Evolutionary conservation across 2,113 vertebrate genomes (phyloP).

Genomic region (Chlamydotis undulata): DNA sequence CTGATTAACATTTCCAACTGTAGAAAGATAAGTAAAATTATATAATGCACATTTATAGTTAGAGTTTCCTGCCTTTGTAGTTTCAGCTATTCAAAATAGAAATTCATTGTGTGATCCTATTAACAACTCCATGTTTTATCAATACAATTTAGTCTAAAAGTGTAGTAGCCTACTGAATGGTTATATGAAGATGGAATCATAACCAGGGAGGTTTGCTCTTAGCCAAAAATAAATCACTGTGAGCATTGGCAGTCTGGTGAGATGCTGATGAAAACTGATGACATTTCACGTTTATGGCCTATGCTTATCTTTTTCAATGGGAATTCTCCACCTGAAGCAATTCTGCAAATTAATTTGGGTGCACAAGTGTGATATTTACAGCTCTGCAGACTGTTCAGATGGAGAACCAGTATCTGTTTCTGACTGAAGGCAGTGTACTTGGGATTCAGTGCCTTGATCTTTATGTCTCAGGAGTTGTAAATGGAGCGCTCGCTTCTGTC

Average conservation of each 20-base stretch:
- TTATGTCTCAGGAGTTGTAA: constrained; percentile 12
- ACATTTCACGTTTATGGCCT: constrained; percentile 58
- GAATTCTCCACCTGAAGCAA: constrained; percentile 47
- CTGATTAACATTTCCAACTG: background rate
- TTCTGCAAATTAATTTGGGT: constrained; percentile 53
- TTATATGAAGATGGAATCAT: background rate
- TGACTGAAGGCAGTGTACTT: constrained; percentile 1
- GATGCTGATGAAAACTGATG: background rate
- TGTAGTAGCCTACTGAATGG: background rate
- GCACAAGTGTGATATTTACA: constrained; percentile 50
- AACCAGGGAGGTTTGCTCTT: background rate
- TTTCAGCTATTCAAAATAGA: constrained; percentile 23
- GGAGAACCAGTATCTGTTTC: constrained; percentile 22
- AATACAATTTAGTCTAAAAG: constrained; percentile 31
- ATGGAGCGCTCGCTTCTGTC: background rate
- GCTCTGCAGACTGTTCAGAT: constrained; percentile 3
- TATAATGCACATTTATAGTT: background rate
- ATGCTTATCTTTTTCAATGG: constrained; percentile 30
- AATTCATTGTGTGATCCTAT: background rate
- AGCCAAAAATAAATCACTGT: constrained; percentile 14
- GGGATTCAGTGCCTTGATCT: constrained; percentile 13
- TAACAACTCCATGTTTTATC: background rate
- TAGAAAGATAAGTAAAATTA: constrained; percentile 20
- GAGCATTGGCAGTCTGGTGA: background rate
- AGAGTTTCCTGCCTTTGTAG: constrained; percentile 32